Evolutionary conservation across 2,888 invertebrate species (phyloP), one percentile per base, ranked within the genome.

Genomic region (Thelaira solivaga): DNA sequence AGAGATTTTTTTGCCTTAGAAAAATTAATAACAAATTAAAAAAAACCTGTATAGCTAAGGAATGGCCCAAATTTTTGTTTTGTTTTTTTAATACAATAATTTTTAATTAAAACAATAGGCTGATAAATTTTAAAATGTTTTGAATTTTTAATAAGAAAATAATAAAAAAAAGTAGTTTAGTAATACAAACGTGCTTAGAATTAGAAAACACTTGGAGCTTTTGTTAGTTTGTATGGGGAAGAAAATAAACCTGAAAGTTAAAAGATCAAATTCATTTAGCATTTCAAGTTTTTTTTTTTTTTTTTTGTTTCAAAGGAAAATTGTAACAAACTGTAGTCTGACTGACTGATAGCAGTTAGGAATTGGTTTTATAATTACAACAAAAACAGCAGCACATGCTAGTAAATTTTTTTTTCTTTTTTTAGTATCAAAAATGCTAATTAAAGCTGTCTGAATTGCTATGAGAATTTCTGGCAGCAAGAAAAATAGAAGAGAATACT

Each of bases 161-260:
- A 20, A 20, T 41, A 59, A 65, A 41, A 69, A 68, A 69, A 69
- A 62, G 62, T 69, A 62, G 62, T 64, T 69, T 62, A 69, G 69
- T 61, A 26, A 49, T 62, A 64, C 49, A 57, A 69, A 31, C 69
- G 34, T 76, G 59, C 22, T 43, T 24, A 6, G 57, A 62, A 62
- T 69, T 34, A 57, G 2, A 26, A 62, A 55, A 55, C 24, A 36
- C 45, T 29, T 31, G 16, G 11, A 39, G n/a, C 41, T 59, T 43
- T 45, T 10, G 34, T 34, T 34, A 26, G 6, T 45, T 47, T 36
- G 24, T 26, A n/a, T 26, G n/a, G n/a, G n/a, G n/a, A n/a, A n/a
- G n/a, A 29, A 57, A 36, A n/a, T n/a, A 16, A 39, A 34, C 26
- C 43, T 18, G 10, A 22, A 57, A 69, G 41, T 34, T 47, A 47